A percentile compares a stretch with the other conserved stretches of the same genome.
Conservation (phyloP, 2,888 invertebrate species). For the Kryphioiulus occultus region DNA sequence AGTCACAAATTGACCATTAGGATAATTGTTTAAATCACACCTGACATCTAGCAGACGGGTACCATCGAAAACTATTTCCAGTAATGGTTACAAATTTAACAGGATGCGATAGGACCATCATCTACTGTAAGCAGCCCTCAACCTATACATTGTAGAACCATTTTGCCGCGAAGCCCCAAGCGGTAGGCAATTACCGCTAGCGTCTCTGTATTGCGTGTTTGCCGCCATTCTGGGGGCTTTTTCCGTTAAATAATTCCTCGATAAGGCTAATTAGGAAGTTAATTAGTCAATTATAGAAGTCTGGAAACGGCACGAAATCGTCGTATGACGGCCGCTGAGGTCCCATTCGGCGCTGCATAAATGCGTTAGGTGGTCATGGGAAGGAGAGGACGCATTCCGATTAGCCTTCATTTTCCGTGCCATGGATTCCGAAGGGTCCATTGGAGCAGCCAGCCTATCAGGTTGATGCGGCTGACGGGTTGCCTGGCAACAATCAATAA, state of each 20-base stretch:
- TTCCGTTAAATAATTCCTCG: background rate
- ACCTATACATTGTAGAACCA: background rate
- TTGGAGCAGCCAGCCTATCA: background rate
- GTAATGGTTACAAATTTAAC: too few relatives aligned
- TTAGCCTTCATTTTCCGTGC: background rate
- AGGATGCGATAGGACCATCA: too few relatives aligned
- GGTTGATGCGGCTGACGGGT: background rate
- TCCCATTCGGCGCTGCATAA: background rate
- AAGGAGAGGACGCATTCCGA: background rate
- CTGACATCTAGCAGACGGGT: too few relatives aligned
- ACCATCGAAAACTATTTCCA: too few relatives aligned
- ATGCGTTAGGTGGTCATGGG: background rate
- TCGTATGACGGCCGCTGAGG: background rate
- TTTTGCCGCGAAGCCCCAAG: background rate
- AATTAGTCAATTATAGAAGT: constrained; percentile 5
- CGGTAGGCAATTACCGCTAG: background rate
- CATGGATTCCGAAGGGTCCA: constrained; percentile 5
- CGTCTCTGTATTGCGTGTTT: background rate
- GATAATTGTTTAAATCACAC: too few relatives aligned
- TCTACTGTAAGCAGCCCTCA: background rate
- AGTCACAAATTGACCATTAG: too few relatives aligned
- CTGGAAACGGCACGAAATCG: background rate
- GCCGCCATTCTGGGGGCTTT: background rate
- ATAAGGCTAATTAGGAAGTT: constrained; percentile 5
- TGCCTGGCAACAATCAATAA: constrained; percentile 39